Percentiles rank a stretch among this genome's conserved stretches.
These are phyloP conservation scores for Vidua chalybeata DNA, from an alignment of 2,113 vertebrate species.

Conservation along the genomic window DNA sequence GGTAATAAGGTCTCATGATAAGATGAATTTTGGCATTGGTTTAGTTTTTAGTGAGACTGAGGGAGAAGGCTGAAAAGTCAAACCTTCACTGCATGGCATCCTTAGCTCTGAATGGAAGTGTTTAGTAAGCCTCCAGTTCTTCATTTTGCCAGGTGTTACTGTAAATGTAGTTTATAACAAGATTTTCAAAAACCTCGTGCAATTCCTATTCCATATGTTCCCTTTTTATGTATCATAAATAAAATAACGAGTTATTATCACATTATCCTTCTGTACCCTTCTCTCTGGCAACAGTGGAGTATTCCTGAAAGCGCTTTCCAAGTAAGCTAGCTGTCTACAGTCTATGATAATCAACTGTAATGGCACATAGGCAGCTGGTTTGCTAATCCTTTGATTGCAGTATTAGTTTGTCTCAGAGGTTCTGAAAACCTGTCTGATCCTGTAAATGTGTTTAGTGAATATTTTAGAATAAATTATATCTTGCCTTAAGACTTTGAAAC, in stretches of 20 bases:
- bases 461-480: conserved; percentile 17
- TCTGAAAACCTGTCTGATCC: conserved; percentile 64
- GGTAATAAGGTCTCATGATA: not conserved
- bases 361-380: conserved; percentile 56
- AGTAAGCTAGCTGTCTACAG: conserved; percentile 13
- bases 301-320: not conserved
- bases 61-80: not conserved
- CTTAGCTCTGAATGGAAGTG: not conserved
- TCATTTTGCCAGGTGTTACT: not conserved
- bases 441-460: conserved; percentile 45
- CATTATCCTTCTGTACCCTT: not conserved
- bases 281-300: not conserved
- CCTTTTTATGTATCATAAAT: not conserved
- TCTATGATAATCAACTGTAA: conserved; percentile 57
- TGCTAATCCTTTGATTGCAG: conserved; percentile 63
- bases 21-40: not conserved
- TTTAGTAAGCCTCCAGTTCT: not conserved
- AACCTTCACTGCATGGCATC: not conserved
- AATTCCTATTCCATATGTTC: not conserved
- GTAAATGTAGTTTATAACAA: not conserved
- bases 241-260: not conserved
- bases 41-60: not conserved
- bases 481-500: conserved; percentile 23
- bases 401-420: conserved; percentile 60
- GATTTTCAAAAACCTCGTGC: not conserved